phyloP scores from a whole-genome alignment of 1,140 invertebrate genomes.

The Apis laboriosa region DNA sequence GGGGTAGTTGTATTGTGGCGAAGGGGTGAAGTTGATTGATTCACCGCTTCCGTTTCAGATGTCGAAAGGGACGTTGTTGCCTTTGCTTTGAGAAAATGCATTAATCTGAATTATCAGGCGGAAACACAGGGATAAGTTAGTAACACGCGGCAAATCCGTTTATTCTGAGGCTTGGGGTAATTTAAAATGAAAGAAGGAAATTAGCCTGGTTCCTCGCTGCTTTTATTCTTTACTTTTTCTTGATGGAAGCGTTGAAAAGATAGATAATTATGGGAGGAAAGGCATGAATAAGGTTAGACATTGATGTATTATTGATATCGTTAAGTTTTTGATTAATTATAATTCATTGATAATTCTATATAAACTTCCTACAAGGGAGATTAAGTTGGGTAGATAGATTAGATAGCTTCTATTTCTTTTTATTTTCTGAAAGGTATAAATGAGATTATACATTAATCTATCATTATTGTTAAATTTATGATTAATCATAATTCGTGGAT shows the following conservation, averaged over 20 bases:
- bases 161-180: background rate
- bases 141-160: background rate
- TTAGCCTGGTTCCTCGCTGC: background rate
- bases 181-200: background rate
- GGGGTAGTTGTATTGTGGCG: background rate
- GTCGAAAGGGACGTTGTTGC: slow-evolving; percentile 5
- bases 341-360: no score
- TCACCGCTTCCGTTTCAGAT: background rate
- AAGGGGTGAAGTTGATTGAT: slow-evolving; percentile 27
- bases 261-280: no score
- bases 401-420: no score
- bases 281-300: no score
- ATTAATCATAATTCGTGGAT: no score
- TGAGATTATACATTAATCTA: no score
- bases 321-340: no score
- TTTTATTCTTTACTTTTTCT: background rate
- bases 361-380: no score
- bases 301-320: no score
- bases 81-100: slow-evolving; percentile 1
- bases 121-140: background rate
- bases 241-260: background rate
- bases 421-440: no score
- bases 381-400: no score
- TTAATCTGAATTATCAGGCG: slow-evolving; percentile 24
- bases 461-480: no score